Evolutionary conservation across 2,113 vertebrate genomes (phyloP).

Genomic region (Oriolus oriolus): DNA sequence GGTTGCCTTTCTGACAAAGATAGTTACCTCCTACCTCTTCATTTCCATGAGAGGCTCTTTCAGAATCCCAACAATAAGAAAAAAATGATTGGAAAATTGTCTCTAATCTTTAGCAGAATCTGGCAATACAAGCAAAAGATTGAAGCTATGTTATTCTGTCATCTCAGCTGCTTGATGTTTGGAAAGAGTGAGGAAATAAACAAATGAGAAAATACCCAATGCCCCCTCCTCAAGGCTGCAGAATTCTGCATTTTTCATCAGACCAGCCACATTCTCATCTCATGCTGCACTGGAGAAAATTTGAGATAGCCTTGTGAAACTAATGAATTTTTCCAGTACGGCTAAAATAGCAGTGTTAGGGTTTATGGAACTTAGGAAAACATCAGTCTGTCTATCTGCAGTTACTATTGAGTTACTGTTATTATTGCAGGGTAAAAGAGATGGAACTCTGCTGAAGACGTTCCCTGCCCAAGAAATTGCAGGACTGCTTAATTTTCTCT

Average conservation of each 20-base stretch:
- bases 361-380: not conserved
- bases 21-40: slow-evolving; percentile 61
- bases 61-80: not conserved
- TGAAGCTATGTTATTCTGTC: not conserved
- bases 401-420: not conserved
- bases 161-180: not conserved
- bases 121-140: not conserved
- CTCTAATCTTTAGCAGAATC: not conserved
- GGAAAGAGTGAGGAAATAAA: not conserved
- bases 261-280: not conserved
- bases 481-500: not conserved
- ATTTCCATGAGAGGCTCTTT: slow-evolving; percentile 17
- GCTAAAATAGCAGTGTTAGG: not conserved
- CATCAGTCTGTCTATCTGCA: not conserved
- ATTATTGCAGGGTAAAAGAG: not conserved
- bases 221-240: not conserved
- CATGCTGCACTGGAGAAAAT: not conserved
- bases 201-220: not conserved
- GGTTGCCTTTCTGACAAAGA: slow-evolving; percentile 29
- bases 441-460: not conserved
- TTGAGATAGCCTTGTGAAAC: not conserved
- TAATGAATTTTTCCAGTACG: not conserved
- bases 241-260: not conserved
- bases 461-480: not conserved
- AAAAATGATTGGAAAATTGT: not conserved